Evolutionary conservation across 2,113 vertebrate species (phyloP).

Genomic region (Lepisosteus osseus): DNA sequence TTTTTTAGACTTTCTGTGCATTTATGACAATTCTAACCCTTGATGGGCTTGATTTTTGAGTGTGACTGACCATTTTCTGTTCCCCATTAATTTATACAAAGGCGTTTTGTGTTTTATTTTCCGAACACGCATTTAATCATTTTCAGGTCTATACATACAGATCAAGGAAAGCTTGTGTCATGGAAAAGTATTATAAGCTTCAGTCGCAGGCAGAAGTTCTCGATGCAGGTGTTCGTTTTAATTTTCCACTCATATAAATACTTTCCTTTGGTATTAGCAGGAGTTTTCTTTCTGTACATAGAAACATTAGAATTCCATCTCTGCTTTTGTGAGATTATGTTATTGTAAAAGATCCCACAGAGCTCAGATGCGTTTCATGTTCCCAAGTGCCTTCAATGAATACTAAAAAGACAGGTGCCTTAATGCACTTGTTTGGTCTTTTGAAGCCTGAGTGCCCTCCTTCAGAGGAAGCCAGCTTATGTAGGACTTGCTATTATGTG

Average conservation of each 20-base stretch:
- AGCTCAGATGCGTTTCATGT: not conserved
- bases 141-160: not conserved
- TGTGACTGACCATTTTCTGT: too few species aligned
- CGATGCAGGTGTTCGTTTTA: constrained; percentile 24
- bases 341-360: not conserved
- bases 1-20: too few species aligned
- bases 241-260: not conserved
- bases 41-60: too few species aligned
- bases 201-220: not conserved
- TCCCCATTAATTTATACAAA: too few species aligned
- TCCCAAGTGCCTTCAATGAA: constrained; percentile 23
- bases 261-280: not conserved
- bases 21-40: too few species aligned
- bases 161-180: not conserved
- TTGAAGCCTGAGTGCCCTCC: constrained; percentile 17
- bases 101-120: too few species aligned
- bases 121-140: too few species aligned
- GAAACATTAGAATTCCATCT: constrained; percentile 15
- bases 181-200: constrained; percentile 21
- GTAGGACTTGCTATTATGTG: constrained; percentile 27
- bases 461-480: constrained; percentile 6
- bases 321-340: constrained; percentile 6
- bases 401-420: constrained; percentile 19
- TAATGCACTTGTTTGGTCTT: constrained; percentile 19
- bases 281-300: not conserved